Evolutionary conservation across 2,113 vertebrate species (phyloP).

Genomic region (Ailuropoda melanoleuca): DNA sequence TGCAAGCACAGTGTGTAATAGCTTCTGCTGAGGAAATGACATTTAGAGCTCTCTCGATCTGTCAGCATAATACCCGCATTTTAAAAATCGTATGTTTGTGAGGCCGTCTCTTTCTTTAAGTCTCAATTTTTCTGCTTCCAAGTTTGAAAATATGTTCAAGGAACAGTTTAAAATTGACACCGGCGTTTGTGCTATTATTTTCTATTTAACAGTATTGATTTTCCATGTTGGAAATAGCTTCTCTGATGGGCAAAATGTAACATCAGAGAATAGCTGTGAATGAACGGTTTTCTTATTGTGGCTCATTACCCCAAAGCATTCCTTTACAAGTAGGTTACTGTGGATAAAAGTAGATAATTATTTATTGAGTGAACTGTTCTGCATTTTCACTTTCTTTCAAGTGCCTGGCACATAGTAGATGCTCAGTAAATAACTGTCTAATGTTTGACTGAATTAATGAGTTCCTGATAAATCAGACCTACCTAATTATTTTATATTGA

Average conservation of each 20-base stretch:
- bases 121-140: conserved; percentile 35
- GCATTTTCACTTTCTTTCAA: conserved; percentile 53
- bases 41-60: conserved; percentile 62
- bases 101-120: conserved; percentile 35
- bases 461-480: conserved; percentile 21
- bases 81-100: conserved; percentile 52
- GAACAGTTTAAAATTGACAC: conserved; percentile 48
- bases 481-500: conserved; percentile 46
- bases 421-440: conserved; percentile 50
- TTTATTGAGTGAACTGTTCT: conserved; percentile 25
- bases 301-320: background rate
- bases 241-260: conserved; percentile 53
- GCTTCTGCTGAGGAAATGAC: conserved; percentile 61
- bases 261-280: conserved; percentile 27
- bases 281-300: background rate
- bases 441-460: conserved; percentile 36
- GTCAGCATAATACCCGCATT: conserved; percentile 38
- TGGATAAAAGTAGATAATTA: conserved; percentile 38
- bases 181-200: conserved; percentile 45
- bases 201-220: conserved; percentile 50
- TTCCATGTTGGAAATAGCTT: conserved; percentile 44
- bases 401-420: background rate
- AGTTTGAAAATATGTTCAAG: conserved; percentile 35
- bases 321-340: conserved; percentile 10
- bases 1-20: conserved; percentile 46